Evolutionary conservation across 1,140 invertebrate species (phyloP), one percentile per base, ranked within the genome.

Genomic region (Battus philenor): DNA sequence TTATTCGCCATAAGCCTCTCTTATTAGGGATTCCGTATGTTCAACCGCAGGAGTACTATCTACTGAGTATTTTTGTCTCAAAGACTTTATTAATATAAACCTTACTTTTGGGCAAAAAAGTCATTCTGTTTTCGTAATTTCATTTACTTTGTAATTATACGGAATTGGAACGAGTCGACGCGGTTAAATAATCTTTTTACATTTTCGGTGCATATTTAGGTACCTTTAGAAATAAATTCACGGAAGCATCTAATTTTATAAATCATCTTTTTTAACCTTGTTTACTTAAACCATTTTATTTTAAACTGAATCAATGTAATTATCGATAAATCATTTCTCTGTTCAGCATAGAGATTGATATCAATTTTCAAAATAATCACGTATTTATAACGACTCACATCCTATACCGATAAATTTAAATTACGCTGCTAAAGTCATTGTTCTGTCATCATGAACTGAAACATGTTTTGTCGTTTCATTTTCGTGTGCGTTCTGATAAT

Each of bases 11-110:
- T 77, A 80, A 80, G 69, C 73, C 64, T 59, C 61, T 67, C 72
- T 77, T 80, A 80, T 80, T 77, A 77, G 62, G 71, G 69, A 74
- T 77, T 75, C 73, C 62, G 61, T 73, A 56, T 68, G 62, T 64
- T 68, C 59, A 58, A 47, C 57, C 52, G 48, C 52, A 54, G 41
- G 48, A 60, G 54, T 51, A 56, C 29, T 32, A 54, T 58, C 48
- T 58, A 61, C 58, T 55, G 56, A 55, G 52, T 68, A 61, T 68
- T 75, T 76, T 73, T 71, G 60, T 67, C 70, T 67, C 57, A 53
- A 60, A 56, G 38, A 59, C 50, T 47, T 61, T 68, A 70, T 59
- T 66, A 63, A 58, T 59, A 61, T 66, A 26, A 26, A n/a, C n/a
- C n/a, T n/a, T n/a, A n/a, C n/a, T n/a, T n/a, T n/a, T n/a, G n/a